Evolutionary conservation across 1,140 invertebrate genomes (phyloP).

Genomic region (Drosophila jambulina): DNA sequence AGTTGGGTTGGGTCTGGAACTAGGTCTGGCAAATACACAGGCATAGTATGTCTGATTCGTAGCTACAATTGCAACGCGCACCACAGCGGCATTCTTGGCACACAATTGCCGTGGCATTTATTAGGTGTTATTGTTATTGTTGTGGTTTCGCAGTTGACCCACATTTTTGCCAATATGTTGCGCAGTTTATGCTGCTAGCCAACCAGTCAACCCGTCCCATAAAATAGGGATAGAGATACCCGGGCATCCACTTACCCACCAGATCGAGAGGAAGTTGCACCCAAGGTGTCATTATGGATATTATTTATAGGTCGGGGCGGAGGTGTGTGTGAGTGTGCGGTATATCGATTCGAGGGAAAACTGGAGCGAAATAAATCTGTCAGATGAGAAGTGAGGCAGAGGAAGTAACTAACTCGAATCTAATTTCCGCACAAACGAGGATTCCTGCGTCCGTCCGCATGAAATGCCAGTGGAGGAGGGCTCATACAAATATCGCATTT

Average conservation of each 20-base stretch:
- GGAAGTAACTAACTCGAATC: constrained; percentile 13
- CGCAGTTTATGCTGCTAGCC: constrained; percentile 51
- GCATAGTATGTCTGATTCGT: constrained; percentile 45
- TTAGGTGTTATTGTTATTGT: constrained; percentile 69
- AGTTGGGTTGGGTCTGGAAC: constrained; percentile 48
- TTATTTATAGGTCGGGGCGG: constrained; percentile 29
- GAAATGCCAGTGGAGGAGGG: not conserved
- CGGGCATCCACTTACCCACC: not conserved
- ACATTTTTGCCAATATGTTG: constrained; percentile 79
- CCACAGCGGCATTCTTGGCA: constrained; percentile 48
- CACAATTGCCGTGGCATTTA: constrained; percentile 72
- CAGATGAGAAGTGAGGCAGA: constrained; percentile 8
- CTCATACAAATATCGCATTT: constrained; percentile 14
- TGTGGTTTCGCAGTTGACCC: constrained; percentile 72
- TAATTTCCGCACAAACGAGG: constrained; percentile 28
- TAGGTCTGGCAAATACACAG: constrained; percentile 27
- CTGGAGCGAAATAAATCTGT: constrained; percentile 24
- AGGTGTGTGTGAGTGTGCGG: not conserved
- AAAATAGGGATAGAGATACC: constrained; percentile 24
- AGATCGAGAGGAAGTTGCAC: constrained; percentile 46
- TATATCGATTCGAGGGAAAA: constrained; percentile 43
- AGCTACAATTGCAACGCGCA: constrained; percentile 53
- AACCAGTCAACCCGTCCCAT: constrained; percentile 13
- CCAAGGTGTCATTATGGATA: constrained; percentile 48
- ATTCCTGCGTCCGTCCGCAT: not conserved